Percentiles rank a stretch among this genome's conserved stretches.
Evolutionary conservation across 2,113 vertebrate genomes (phyloP).

Genomic region (Pelecanoides urinatrix): DNA sequence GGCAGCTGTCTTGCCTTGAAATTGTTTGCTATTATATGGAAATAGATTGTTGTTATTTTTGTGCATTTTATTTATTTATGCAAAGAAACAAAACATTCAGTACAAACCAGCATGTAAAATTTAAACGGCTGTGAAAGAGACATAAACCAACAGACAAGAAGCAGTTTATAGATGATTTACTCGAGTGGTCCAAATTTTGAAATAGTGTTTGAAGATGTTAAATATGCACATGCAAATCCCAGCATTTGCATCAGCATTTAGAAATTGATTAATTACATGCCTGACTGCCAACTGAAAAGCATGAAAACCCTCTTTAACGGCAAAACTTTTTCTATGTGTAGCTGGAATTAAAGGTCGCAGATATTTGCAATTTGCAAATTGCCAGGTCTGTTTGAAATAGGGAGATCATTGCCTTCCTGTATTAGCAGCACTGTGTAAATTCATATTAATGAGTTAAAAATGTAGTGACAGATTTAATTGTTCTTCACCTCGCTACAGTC

Average conservation of each 20-base stretch:
- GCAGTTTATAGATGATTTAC: constrained; percentile 1
- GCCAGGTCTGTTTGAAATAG: background rate
- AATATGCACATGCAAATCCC: background rate
- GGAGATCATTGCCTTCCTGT: background rate
- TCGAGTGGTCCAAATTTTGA: background rate
- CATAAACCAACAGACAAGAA: background rate
- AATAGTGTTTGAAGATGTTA: background rate
- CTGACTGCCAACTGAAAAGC: background rate
- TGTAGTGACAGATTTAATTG: background rate
- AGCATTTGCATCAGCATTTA: constrained; percentile 7
- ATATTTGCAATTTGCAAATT: background rate
- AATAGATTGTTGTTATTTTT: constrained; percentile 1
- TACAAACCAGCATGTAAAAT: constrained; percentile 1
- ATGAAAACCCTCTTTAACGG: background rate
- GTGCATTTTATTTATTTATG: constrained; percentile 34
- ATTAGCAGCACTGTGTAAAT: background rate
- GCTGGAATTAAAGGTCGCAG: background rate
- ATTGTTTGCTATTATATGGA: background rate
- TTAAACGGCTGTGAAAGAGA: background rate
- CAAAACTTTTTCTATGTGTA: background rate
- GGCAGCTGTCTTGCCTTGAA: background rate
- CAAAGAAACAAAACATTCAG: background rate
- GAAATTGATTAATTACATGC: constrained; percentile 31
- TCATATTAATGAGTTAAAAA: constrained; percentile 9
- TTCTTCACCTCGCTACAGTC: constrained; percentile 5